Conservation (phyloP, 1,140 invertebrate species). For the Maconellicoccus hirsutus region DNA sequence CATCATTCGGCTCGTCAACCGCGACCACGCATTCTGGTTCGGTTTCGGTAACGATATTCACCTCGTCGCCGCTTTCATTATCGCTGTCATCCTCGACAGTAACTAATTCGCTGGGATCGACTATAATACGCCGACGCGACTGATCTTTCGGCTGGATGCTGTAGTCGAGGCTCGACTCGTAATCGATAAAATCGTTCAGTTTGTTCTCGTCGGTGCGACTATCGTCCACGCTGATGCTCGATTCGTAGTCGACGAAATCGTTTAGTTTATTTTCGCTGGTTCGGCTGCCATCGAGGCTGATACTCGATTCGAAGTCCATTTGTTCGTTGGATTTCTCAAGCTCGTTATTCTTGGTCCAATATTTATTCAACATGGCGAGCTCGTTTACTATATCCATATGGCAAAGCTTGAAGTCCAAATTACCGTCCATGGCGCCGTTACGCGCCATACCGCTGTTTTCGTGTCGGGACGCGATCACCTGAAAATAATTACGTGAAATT, state of each 20-base stretch:
- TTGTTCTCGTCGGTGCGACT: not conserved
- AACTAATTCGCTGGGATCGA: not conserved
- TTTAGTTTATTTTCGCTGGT: slow-evolving; percentile 11
- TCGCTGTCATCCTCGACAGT: not conserved
- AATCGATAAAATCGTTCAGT: slow-evolving; percentile 15
- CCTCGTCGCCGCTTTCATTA: not conserved
- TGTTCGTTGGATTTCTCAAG: not conserved
- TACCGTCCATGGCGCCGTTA: not conserved
- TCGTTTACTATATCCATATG: slow-evolving; percentile 12
- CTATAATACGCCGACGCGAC: too few species aligned
- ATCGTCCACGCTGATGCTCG: not conserved
- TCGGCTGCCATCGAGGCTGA: slow-evolving; percentile 1
- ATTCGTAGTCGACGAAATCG: slow-evolving; percentile 12
- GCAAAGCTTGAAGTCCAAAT: not conserved
- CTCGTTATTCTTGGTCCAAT: not conserved
- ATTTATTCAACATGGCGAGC: slow-evolving; percentile 6
- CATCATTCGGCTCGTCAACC: not conserved
- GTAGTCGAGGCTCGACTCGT: not conserved
- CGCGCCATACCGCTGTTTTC: not conserved
- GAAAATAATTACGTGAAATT: not conserved
- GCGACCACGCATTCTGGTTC: too few species aligned
- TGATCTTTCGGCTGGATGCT: not conserved
- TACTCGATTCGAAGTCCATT: not conserved
- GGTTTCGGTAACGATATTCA: too few species aligned
- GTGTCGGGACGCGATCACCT: not conserved